Evolutionary conservation across 2,797 vertebrate genomes (phyloP), one percentile per base, ranked within the genome.

Genomic region (Parambassis ranga): DNA sequence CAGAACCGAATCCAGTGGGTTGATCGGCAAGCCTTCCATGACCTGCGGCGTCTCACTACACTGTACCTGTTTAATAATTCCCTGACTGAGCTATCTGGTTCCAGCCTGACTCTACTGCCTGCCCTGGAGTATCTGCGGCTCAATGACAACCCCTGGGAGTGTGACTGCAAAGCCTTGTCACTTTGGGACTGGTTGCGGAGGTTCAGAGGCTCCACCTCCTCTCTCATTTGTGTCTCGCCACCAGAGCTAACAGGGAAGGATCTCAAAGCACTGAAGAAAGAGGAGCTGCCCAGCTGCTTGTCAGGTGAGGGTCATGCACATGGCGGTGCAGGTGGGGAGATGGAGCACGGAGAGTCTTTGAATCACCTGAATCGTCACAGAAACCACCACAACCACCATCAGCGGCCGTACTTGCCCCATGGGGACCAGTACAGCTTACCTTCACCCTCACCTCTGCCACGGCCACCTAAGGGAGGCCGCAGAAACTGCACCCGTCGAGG

Each of bases 11-110:
- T 99, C 71, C 96, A 95, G 87, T 96, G 95, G 94, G 92, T 98
- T 27, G 95, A 98, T 80, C 94, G 87, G 15, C 91, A 91, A 83
- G 94, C 96, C 44, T 99, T 99, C 86, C 97, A 98, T 0, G 96
- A 98, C 89, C 90, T 99, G 71, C 91, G 92, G 23, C 94, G 94
- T 69, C 93, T 99, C 70, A 98, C 96, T 78, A 96, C 95, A 6
- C 94, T 99, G 48, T 99, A 95, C 79, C 91, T 99, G 77, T 99
- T 99, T 83, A 99, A 99, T 75, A 99, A 98, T 89, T 97, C 96
- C 66, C 91, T 99, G 71, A 90, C 94, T 0, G 94, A 97, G 90
- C 90, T 99, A 18, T 92, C 93, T 3, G 95, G 94, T 0, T 92
- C 93, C 74, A 92, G 94, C 74, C 83, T 99, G 87, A 91, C 92